Evolutionary conservation across 2,888 invertebrate species (phyloP), one percentile per base, ranked within the genome.

Genomic region (Orthosia gracilis): DNA sequence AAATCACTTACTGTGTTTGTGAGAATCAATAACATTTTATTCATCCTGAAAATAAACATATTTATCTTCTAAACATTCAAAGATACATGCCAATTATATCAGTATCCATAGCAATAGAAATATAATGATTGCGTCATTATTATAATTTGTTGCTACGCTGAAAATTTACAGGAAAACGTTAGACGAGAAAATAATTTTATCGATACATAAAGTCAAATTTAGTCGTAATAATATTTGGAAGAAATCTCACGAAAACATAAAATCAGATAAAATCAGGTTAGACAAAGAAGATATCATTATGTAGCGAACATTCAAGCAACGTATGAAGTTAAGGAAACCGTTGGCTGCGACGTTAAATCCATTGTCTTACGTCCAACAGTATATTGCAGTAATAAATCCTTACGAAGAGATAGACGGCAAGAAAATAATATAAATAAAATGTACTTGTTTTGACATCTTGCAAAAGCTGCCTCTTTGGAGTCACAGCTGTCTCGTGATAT

Each of bases 341-440:
- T 82, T 89, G 87, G 85, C 87, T 83, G 83, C 84, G 81, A 89
- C 90, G 88, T 89, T 86, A 90, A 90, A 89, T 88, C 87, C 87
- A 87, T 86, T 87, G 87, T 87, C 75, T 80, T 76, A 69, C 85
- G 82, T 82, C 80, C 82, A 83, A 88, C 87, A 86, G 88, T 91
- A 93, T 93, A 94, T 94, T 94, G 89, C 92, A 74, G 89, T 86
- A 89, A 94, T 94, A 94, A 94, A 94, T 94, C 92, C 90, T 89
- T 73, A 21, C 73, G 69, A 82, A 83, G 89, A 89, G 88, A 91
- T 89, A 90, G 88, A 85, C 89, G 85, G 82, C 86, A 83, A 86
- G 90, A 90, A 91, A 91, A 91, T 91, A 91, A 91, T 91, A 91
- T 90, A 92, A 91, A 92, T 92, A 93, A 91, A 91, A 92, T 90